Percentiles rank a stretch among this genome's conserved stretches.
These are phyloP conservation scores for Eilema depressum DNA, from an alignment of 2,888 invertebrate genomes.

Conservation along the genomic window DNA sequence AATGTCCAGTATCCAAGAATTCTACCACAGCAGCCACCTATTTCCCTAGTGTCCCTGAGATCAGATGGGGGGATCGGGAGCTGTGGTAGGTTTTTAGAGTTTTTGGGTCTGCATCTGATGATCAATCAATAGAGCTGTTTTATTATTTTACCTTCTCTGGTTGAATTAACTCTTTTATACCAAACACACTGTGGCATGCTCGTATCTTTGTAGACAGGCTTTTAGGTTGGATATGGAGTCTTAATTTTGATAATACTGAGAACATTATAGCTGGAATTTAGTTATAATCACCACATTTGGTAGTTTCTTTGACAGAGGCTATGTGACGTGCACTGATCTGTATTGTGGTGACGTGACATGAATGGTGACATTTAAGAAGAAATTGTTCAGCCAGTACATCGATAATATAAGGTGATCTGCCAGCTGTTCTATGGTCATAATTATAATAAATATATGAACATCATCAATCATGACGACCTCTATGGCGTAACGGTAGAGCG, in stretches of 20 bases:
- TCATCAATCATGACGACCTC: too few species aligned
- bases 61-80: too few species aligned
- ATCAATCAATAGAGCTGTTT: background rate
- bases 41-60: too few species aligned
- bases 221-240: conserved; percentile 29
- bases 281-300: background rate
- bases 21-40: too few species aligned
- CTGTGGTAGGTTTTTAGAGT: too few species aligned
- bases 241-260: conserved; percentile 42
- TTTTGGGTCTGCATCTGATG: too few species aligned
- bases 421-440: too few species aligned
- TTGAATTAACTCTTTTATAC: conserved; percentile 70
- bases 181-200: conserved; percentile 73
- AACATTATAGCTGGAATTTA: conserved; percentile 50
- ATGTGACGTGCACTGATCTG: too few species aligned
- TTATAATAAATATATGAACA: background rate
- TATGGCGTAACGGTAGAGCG: too few species aligned
- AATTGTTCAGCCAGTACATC: background rate
- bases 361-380: background rate
- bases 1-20: background rate
- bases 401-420: background rate
- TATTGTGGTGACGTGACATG: too few species aligned
- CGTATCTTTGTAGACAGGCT: conserved; percentile 35
- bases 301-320: background rate
- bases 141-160: conserved; percentile 66